Conservation (phyloP, 2,888 invertebrate genomes). For the Phalera bucephala region DNA sequence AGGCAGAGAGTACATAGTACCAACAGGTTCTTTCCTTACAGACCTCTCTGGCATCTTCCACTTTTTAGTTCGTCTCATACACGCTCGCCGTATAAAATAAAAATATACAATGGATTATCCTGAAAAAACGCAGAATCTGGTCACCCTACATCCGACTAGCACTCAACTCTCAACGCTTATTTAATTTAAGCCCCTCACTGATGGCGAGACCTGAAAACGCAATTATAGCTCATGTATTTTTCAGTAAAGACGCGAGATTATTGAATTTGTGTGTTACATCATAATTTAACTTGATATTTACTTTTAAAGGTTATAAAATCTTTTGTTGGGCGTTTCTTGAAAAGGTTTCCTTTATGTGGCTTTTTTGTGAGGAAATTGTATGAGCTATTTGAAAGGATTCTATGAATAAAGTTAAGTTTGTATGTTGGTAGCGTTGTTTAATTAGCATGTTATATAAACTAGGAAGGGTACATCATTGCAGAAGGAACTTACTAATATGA, state of each 20-base stretch:
- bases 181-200: slow-evolving; percentile 22
- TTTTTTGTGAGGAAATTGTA: not conserved
- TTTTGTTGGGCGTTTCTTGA: slow-evolving; percentile 1
- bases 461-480: too few species aligned
- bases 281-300: slow-evolving; percentile 22
- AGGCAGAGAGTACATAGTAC: too few species aligned
- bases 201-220: slow-evolving; percentile 21
- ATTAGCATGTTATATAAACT: too few species aligned
- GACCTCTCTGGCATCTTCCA: too few species aligned
- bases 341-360: too few species aligned
- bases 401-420: too few species aligned
- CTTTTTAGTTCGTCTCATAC: too few species aligned
- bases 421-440: too few species aligned
- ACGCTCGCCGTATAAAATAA: too few species aligned
- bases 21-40: too few species aligned
- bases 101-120: too few species aligned
- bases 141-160: slow-evolving; percentile 9
- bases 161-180: slow-evolving; percentile 17
- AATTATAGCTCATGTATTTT: slow-evolving; percentile 37
- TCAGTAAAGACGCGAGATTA: slow-evolving; percentile 25
- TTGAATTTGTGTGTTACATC: slow-evolving; percentile 24
- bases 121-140: not conserved
- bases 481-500: too few species aligned
- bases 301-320: slow-evolving; percentile 11
- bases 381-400: not conserved